phyloP scores from a whole-genome alignment of 2,797 vertebrate species.

The Tapera naevia region DNA sequence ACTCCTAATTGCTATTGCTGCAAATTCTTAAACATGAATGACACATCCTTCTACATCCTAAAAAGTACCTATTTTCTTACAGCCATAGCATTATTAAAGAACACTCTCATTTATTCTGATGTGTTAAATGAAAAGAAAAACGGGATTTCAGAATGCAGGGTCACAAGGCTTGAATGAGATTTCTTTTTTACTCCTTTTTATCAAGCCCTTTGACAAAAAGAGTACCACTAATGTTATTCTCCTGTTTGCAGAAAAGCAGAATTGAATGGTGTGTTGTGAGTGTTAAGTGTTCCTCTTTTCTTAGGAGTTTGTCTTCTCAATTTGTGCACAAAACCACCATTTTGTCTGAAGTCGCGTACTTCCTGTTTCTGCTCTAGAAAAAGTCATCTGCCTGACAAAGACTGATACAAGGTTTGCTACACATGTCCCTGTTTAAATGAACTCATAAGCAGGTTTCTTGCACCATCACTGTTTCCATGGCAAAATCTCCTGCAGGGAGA shows the following conservation, averaged over 20 bases:
- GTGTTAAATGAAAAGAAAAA: background rate
- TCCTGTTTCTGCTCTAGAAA: background rate
- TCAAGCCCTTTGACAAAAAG: background rate
- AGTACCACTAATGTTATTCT: background rate
- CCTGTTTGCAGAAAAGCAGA: background rate
- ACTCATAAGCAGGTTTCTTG: background rate
- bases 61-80: background rate
- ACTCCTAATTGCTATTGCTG: background rate
- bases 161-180: background rate
- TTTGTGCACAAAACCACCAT: background rate
- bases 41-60: background rate
- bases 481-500: background rate
- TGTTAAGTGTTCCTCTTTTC: background rate
- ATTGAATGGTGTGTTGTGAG: too few relatives aligned
- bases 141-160: background rate
- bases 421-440: rapidly evolving
- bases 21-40: background rate
- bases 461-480: background rate
- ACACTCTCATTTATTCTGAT: background rate
- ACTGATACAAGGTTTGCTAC: background rate
- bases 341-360: background rate
- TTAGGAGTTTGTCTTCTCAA: background rate
- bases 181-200: background rate
- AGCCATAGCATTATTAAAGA: background rate
- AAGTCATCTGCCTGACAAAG: background rate